phyloP scores from a whole-genome alignment of 1,140 invertebrate species.

The Aphelinus atriplicis region DNA sequence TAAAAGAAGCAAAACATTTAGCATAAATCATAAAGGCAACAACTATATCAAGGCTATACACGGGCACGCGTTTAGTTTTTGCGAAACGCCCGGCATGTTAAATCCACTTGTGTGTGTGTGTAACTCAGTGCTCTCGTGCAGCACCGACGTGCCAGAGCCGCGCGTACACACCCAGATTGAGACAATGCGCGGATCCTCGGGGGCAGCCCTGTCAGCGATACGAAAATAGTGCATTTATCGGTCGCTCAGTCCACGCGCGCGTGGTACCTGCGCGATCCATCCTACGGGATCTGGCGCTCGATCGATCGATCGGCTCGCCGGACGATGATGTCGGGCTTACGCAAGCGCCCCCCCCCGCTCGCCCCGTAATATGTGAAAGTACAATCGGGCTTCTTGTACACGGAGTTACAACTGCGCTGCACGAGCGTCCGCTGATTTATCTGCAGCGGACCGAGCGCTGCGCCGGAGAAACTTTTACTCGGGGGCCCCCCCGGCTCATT shows the following conservation, averaged over 20 bases:
- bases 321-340: constrained; percentile 14
- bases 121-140: no score
- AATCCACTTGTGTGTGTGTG: background rate
- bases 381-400: constrained; percentile 7
- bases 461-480: constrained; percentile 28
- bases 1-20: background rate
- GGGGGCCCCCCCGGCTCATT: background rate
- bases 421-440: constrained; percentile 26
- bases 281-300: background rate
- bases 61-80: background rate
- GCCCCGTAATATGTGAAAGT: constrained; percentile 12
- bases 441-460: background rate
- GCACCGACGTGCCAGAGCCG: background rate
- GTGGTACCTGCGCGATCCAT: background rate
- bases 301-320: background rate
- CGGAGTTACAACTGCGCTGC: constrained; percentile 1
- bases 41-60: background rate
- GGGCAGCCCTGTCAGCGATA: background rate
- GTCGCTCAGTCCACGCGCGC: no score
- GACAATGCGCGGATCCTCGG: constrained; percentile 11
- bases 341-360: background rate
- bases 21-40: constrained; percentile 18
- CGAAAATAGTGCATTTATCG: constrained; percentile 3
- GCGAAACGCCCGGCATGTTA: background rate
- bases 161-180: background rate